Evolutionary conservation across 2,888 invertebrate genomes (phyloP).

Genomic region (Ophioninae sp.): DNA sequence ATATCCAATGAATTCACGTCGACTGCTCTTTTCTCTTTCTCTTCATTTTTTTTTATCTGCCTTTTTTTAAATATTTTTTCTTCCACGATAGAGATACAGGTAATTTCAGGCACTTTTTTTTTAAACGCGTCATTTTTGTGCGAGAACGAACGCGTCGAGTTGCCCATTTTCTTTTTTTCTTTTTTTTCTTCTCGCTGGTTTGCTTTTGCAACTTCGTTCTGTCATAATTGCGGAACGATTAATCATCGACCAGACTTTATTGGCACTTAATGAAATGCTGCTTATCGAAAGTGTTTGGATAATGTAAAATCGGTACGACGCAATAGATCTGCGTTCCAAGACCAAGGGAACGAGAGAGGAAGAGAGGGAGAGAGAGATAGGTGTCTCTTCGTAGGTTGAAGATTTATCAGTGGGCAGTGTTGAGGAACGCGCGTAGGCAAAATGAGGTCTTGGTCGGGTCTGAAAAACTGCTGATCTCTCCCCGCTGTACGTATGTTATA

Average conservation of each 20-base stretch:
- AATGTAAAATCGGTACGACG: conserved; percentile 50
- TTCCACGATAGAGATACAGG: conserved; percentile 30
- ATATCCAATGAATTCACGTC: conserved; percentile 52
- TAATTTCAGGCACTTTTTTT: conserved; percentile 2
- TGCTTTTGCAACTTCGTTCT: conserved; percentile 17
- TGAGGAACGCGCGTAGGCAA: conserved; percentile 70
- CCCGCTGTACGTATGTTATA: conserved; percentile 34
- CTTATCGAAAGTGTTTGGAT: conserved; percentile 55
- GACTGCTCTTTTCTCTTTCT: conserved; percentile 39
- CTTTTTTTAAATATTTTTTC: neutral
- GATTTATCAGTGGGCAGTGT: conserved; percentile 66
- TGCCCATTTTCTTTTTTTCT: neutral
- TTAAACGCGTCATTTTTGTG: conserved; percentile 30
- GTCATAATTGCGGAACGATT: conserved; percentile 32
- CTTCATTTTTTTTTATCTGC: conserved; percentile 1
- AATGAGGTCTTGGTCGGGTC: conserved; percentile 71
- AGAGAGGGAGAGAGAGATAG: conserved; percentile 28
- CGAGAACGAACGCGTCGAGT: conserved; percentile 14
- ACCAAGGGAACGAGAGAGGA: conserved; percentile 20
- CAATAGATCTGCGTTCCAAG: conserved; percentile 36
- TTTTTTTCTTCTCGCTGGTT: conserved; percentile 1
- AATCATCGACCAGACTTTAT: conserved; percentile 51
- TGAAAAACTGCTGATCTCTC: conserved; percentile 67
- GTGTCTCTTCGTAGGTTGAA: conserved; percentile 66
- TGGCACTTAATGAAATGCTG: conserved; percentile 56